Evolutionary conservation across 23 tunicate species (phyloP).

Genomic region (Halocynthia aurantium): DNA sequence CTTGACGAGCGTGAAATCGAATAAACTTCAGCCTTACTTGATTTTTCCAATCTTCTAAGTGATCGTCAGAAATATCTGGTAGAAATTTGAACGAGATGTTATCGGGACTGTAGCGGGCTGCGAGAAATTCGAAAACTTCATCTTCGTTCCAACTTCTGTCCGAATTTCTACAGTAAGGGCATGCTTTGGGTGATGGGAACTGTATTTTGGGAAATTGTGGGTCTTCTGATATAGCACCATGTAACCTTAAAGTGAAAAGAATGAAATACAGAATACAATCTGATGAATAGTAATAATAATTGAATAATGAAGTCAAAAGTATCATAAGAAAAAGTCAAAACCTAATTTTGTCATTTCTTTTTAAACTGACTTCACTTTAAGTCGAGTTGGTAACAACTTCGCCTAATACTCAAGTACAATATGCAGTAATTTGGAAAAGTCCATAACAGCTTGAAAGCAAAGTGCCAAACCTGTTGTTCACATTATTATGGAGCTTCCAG

Average conservation of each 20-base stretch:
- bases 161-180: slow-evolving; percentile 39
- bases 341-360: no score
- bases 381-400: background rate
- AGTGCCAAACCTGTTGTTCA: slow-evolving; percentile 54
- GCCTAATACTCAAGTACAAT: background rate
- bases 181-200: slow-evolving; percentile 65
- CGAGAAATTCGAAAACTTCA: slow-evolving; percentile 39
- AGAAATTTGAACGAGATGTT: slow-evolving; percentile 5
- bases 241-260: slow-evolving; percentile 6
- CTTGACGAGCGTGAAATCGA: no score
- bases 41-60: background rate
- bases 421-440: background rate
- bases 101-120: slow-evolving; percentile 19
- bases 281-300: background rate
- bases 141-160: slow-evolving; percentile 29
- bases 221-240: slow-evolving; percentile 34
- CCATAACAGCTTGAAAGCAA: background rate
- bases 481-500: slow-evolving; percentile 84
- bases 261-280: slow-evolving; percentile 5
- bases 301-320: no score
- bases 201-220: slow-evolving; percentile 71
- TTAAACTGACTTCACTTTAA: no score
- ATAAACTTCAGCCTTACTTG: no score
- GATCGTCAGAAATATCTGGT: background rate
- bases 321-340: no score